phyloP scores from a whole-genome alignment of 2,888 invertebrate genomes.

The Microplitis deprimator region DNA sequence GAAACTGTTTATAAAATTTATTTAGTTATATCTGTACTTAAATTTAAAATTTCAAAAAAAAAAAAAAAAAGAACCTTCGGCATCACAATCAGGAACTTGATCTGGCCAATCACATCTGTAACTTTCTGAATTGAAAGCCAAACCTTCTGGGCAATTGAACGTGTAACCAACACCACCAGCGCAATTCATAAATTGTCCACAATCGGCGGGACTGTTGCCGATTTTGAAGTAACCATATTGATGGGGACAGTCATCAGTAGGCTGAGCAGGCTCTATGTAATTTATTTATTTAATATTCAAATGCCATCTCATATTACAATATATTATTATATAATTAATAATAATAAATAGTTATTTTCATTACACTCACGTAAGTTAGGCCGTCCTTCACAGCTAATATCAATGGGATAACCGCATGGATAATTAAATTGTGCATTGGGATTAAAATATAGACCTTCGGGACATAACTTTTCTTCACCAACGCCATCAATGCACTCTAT shows the following conservation, averaged over 20 bases:
- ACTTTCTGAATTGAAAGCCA: constrained; percentile 81
- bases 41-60: constrained; percentile 4
- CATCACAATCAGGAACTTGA: constrained; percentile 84
- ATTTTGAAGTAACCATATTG: constrained; percentile 86
- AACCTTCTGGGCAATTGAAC: constrained; percentile 86
- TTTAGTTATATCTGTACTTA: neutral
- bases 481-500: constrained; percentile 83
- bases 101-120: constrained; percentile 93
- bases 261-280: constrained; percentile 78
- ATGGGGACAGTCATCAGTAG: constrained; percentile 86
- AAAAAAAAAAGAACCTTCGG: constrained; percentile 76
- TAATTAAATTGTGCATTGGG: constrained; percentile 79
- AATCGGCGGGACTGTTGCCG: constrained; percentile 76
- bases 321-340: neutral
- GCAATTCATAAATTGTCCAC: constrained; percentile 87
- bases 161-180: constrained; percentile 83
- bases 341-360: neutral
- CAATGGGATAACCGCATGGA: constrained; percentile 89
- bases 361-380: constrained; percentile 72
- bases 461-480: constrained; percentile 82
- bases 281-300: neutral
- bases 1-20: neutral
- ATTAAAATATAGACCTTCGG: constrained; percentile 87
- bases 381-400: constrained; percentile 83
- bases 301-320: neutral